A percentile compares a stretch with the other conserved stretches of the same genome.
phyloP scores from a whole-genome alignment of 2,797 vertebrate genomes.

The Sebastes ruberrimus region DNA sequence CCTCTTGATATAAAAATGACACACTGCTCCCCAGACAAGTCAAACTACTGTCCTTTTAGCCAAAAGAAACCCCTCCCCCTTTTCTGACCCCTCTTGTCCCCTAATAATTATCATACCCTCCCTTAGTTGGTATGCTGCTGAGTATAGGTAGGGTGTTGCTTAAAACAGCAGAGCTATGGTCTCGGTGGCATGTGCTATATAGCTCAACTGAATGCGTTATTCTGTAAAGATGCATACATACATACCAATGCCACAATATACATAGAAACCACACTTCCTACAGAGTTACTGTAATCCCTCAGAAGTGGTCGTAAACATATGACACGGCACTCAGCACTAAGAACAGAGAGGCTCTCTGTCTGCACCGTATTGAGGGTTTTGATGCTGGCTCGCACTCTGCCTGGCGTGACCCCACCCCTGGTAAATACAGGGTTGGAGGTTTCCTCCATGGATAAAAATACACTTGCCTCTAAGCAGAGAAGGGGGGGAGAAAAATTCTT shows the following conservation, averaged over 20 bases:
- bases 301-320: slow-evolving; percentile 64
- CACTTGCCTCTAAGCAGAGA: slow-evolving; percentile 61
- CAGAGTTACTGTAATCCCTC: slow-evolving; percentile 49
- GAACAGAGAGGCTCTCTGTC: slow-evolving; percentile 70
- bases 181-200: not conserved
- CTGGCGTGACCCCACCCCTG: slow-evolving; percentile 81
- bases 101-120: not conserved
- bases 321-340: slow-evolving; percentile 28
- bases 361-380: slow-evolving; percentile 53
- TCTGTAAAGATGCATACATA: slow-evolving; percentile 10
- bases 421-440: slow-evolving; percentile 84
- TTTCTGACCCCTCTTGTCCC: not conserved
- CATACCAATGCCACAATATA: slow-evolving; percentile 28
- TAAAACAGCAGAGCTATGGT: slow-evolving; percentile 34
- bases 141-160: not conserved
- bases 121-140: not conserved
- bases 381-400: slow-evolving; percentile 66
- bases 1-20: not conserved
- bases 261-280: slow-evolving; percentile 50
- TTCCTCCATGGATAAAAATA: slow-evolving; percentile 82
- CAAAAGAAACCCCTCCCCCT: not conserved
- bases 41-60: not conserved
- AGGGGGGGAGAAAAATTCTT: slow-evolving; percentile 48
- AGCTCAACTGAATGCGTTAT: slow-evolving; percentile 13
- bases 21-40: not conserved